phyloP scores from a whole-genome alignment of 2,888 invertebrate species.

The Cephus sareptanus region DNA sequence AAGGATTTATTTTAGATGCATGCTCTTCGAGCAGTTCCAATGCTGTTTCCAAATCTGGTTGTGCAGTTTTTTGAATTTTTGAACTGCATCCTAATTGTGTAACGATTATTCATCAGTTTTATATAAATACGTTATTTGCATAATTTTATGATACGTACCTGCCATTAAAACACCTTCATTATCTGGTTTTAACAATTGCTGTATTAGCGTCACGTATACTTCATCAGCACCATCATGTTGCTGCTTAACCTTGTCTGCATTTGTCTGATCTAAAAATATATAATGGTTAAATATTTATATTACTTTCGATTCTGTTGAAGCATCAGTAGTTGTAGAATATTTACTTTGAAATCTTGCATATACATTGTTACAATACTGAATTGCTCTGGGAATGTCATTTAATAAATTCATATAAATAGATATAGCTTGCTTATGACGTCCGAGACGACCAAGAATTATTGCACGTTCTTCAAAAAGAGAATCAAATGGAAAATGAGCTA shows the following conservation, averaged over 20 bases:
- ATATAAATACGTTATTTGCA: not conserved
- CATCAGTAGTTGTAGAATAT: constrained; percentile 16
- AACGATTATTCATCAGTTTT: not conserved
- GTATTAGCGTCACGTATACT: constrained; percentile 71
- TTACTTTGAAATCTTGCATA: constrained; percentile 67
- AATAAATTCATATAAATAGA: constrained; percentile 92
- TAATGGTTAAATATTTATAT: not conserved
- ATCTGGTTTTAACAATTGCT: constrained; percentile 69
- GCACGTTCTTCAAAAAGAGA: constrained; percentile 92
- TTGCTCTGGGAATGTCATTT: constrained; percentile 84
- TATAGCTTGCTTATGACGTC: constrained; percentile 91
- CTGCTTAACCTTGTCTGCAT: constrained; percentile 42
- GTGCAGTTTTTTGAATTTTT: constrained; percentile 69
- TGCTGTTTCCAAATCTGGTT: constrained; percentile 83
- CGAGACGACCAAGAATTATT: constrained; percentile 90
- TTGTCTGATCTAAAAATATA: constrained; percentile 40
- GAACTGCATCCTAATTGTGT: constrained; percentile 43
- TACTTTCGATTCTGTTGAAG: not conserved
- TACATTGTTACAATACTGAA: constrained; percentile 84
- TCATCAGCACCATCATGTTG: constrained; percentile 59
- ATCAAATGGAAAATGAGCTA: constrained; percentile 88
- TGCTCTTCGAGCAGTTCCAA: constrained; percentile 84
- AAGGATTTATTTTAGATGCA: constrained; percentile 85
- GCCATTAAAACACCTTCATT: constrained; percentile 45
- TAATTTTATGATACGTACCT: constrained; percentile 34